Conservation (phyloP, 92 coral and sea anemone genomes). For the Actinernus sp. region DNA sequence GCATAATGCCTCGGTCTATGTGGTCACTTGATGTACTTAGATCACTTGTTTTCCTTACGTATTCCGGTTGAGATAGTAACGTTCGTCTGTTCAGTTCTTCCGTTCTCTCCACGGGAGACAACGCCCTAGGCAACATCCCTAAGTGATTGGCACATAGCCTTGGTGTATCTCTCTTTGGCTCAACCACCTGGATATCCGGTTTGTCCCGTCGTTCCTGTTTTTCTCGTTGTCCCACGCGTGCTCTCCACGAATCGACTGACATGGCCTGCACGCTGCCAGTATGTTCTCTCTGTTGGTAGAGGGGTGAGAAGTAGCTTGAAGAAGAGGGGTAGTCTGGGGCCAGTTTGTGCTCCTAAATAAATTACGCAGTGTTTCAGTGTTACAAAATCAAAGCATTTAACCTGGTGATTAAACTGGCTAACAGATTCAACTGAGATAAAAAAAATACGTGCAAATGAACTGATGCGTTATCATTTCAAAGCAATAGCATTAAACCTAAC, state of each 20-base stretch:
- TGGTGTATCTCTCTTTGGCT: constrained; percentile 17
- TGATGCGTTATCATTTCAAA: no score
- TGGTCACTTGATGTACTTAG: constrained; percentile 71
- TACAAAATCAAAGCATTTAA: no score
- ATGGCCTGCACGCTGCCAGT: constrained; percentile 50
- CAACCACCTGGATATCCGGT: constrained; percentile 6
- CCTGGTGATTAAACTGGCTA: no score
- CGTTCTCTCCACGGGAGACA: neutral
- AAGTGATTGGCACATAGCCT: constrained; percentile 16
- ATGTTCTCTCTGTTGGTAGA: constrained; percentile 18
- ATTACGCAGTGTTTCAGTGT: no score
- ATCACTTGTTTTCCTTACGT: constrained; percentile 34
- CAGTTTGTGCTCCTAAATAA: no score
- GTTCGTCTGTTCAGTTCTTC: constrained; percentile 1
- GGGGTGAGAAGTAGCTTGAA: constrained; percentile 3
- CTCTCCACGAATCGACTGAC: constrained; percentile 57
- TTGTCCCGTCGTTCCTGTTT: constrained; percentile 4
- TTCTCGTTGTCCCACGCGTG: constrained; percentile 26
- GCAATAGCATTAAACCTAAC: no score
- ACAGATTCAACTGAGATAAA: no score
- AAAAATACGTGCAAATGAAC: no score
- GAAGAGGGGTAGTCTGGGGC: no score
- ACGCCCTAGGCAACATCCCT: neutral
- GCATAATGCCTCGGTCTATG: constrained; percentile 73
- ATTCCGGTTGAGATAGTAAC: constrained; percentile 29